Evolutionary conservation across 2,797 vertebrate genomes (phyloP).

Genomic region (Poeciliopsis turneri): DNA sequence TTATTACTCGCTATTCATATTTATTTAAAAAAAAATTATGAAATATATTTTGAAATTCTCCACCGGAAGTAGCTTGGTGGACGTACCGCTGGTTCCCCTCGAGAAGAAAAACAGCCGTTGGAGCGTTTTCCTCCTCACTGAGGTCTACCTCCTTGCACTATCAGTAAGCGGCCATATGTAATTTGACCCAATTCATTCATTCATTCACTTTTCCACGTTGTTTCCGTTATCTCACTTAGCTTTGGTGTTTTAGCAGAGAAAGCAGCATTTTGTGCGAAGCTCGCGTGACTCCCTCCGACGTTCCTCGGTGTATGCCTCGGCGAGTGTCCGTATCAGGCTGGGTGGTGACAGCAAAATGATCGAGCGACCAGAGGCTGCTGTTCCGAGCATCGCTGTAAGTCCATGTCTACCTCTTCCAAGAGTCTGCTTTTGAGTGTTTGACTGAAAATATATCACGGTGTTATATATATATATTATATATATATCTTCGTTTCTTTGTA

Average conservation of each 20-base stretch:
- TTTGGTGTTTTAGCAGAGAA: fast-evolving
- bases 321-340: conserved; percentile 59
- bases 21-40: not conserved
- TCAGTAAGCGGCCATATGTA: conserved; percentile 56
- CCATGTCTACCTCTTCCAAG: not conserved
- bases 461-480: too few relatives aligned
- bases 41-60: conserved; percentile 49
- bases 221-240: not conserved
- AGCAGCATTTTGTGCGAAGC: not conserved
- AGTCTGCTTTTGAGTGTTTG: not conserved
- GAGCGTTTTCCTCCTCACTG: conserved; percentile 30
- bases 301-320: conserved; percentile 53
- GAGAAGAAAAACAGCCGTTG: conserved; percentile 31
- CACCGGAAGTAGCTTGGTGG: conserved; percentile 19
- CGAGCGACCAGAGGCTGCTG: conserved; percentile 81
- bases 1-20: too few relatives aligned
- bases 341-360: conserved; percentile 79
- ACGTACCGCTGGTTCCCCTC: fast-evolving
- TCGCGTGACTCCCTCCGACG: conserved; percentile 19
- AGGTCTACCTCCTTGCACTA: conserved; percentile 31
- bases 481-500: not conserved
- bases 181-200: conserved; percentile 62
- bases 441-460: not conserved
- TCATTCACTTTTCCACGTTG: conserved; percentile 23
- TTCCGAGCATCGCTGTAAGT: conserved; percentile 85